A percentile compares a stretch with the other conserved stretches of the same genome.
phyloP scores from a whole-genome alignment of 2,113 vertebrate genomes.

The Fukomys damarensis region DNA sequence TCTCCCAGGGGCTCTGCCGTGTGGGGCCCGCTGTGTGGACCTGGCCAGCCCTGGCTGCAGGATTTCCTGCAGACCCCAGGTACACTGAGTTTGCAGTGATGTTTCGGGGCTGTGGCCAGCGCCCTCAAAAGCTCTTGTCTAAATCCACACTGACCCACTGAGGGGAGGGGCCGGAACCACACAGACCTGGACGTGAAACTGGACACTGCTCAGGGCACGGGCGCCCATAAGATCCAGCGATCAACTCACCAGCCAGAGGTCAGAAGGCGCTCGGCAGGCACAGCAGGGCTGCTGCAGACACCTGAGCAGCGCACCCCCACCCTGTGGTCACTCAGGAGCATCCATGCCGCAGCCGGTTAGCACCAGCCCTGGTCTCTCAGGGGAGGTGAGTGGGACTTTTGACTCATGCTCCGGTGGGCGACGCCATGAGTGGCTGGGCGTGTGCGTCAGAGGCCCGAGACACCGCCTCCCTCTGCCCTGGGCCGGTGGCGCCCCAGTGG shows the following conservation, averaged over 20 bases:
- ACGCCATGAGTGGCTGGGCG: fast-evolving
- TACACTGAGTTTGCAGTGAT: constrained; percentile 54
- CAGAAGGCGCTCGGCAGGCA: not conserved
- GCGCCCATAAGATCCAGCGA: not conserved
- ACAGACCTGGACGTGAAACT: constrained; percentile 2
- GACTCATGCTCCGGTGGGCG: not conserved
- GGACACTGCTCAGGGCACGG: constrained; percentile 60
- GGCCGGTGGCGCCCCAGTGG: not conserved
- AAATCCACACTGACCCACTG: constrained; percentile 83
- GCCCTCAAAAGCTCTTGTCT: constrained; percentile 78
- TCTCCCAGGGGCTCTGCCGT: no score
- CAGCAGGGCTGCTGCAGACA: not conserved
- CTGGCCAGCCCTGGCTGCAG: not conserved
- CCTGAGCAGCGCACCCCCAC: not conserved
- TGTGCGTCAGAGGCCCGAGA: not conserved
- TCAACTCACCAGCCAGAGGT: not conserved
- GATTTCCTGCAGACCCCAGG: not conserved
- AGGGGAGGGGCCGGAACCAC: constrained; percentile 52
- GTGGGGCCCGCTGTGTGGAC: no score
- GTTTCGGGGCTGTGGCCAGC: not conserved
- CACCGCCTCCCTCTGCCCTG: not conserved
- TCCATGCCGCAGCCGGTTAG: not conserved
- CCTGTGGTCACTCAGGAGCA: not conserved
- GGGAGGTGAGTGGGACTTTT: not conserved
- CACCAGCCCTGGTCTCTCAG: not conserved